Evolutionary conservation across 2,797 vertebrate species (phyloP).

Genomic region (Potorous gilbertii): DNA sequence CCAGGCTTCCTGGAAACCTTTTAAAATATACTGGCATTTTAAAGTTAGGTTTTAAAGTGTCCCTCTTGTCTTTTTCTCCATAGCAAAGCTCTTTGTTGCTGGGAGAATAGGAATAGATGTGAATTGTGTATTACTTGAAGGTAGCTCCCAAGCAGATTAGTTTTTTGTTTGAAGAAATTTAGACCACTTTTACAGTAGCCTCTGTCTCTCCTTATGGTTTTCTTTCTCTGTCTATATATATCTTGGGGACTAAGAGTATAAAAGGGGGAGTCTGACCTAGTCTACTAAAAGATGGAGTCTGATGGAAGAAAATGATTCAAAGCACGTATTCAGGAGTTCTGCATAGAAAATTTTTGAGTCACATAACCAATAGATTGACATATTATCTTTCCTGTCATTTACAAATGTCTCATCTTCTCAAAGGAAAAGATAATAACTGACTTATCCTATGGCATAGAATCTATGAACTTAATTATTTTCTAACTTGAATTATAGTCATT

Average conservation of each 20-base stretch:
- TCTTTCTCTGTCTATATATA: background rate
- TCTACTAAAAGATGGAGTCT: background rate
- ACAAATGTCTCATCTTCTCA: background rate
- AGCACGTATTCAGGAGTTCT: background rate
- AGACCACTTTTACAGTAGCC: background rate
- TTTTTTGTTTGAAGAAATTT: background rate
- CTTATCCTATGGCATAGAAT: no score
- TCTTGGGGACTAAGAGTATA: background rate
- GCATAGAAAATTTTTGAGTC: background rate
- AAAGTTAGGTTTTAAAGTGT: background rate
- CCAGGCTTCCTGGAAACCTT: background rate
- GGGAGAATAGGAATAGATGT: background rate
- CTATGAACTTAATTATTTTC: background rate
- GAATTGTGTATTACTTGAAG: background rate
- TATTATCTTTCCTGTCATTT: background rate
- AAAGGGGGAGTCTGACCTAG: background rate
- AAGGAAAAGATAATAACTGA: background rate
- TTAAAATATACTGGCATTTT: constrained; percentile 8
- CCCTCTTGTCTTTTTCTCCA: background rate
- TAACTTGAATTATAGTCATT: background rate
- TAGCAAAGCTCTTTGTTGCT: background rate
- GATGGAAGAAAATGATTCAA: background rate
- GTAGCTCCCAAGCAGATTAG: background rate
- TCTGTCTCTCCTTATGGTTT: background rate
- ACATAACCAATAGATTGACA: background rate